Percentiles rank a stretch among this genome's conserved stretches.
phyloP scores from a whole-genome alignment of 2,888 invertebrate species.

The Drosophila fungiperda region DNA sequence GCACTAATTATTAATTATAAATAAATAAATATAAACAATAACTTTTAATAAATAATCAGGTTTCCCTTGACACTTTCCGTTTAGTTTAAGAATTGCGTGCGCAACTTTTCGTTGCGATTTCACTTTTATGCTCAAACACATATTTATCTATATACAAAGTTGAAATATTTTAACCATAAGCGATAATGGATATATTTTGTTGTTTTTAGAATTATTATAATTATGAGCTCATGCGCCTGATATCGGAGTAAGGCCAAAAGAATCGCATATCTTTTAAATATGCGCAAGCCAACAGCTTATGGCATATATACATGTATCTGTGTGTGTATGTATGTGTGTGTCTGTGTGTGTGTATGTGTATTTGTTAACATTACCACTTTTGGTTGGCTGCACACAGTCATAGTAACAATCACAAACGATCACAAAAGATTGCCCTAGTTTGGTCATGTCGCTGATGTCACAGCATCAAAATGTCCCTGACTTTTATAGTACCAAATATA shows the following conservation, averaged over 20 bases:
- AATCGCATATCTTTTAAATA: conserved; percentile 16
- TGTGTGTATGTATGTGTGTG: conserved; percentile 3
- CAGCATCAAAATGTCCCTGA: conserved; percentile 57
- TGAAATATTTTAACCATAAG: conserved; percentile 3
- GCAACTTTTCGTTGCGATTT: not conserved
- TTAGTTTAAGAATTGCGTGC: not conserved
- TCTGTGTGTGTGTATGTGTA: conserved; percentile 5
- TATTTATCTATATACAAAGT: not conserved
- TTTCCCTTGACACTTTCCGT: not conserved
- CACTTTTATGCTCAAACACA: not conserved
- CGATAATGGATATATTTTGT: conserved; percentile 1
- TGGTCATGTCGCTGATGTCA: conserved; percentile 64
- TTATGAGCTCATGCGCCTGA: conserved; percentile 34
- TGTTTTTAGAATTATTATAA: conserved; percentile 8
- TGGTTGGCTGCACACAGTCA: conserved; percentile 46
- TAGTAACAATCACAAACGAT: conserved; percentile 30
- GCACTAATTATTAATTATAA: too few relatives aligned
- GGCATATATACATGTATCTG: not conserved
- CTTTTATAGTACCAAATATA: conserved; percentile 51
- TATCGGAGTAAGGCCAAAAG: conserved; percentile 18
- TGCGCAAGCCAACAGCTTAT: conserved; percentile 22
- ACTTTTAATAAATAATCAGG: not conserved
- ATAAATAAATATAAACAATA: not conserved
- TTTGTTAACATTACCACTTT: conserved; percentile 41
- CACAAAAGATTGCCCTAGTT: conserved; percentile 61